Percentiles rank a stretch among this genome's conserved stretches.
These are phyloP conservation scores for Triops cancriformis DNA, from an alignment of 1,140 invertebrate species.

Conservation along the genomic window DNA sequence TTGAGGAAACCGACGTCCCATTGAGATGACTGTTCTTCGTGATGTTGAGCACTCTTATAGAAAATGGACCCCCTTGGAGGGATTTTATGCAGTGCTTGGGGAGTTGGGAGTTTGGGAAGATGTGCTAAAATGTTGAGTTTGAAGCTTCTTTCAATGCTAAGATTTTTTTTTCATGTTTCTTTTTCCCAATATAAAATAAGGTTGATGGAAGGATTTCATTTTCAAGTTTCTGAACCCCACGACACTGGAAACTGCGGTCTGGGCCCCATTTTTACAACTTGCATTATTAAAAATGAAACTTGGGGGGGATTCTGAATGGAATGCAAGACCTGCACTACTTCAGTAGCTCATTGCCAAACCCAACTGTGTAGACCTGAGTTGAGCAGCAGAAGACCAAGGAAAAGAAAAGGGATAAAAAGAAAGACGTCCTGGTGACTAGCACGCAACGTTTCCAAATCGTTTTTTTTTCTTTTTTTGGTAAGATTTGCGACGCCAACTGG, in stretches of 20 bases:
- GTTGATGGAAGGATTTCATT: no score
- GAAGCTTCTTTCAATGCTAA: background rate
- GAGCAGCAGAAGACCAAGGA: no score
- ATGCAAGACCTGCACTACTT: constrained; percentile 1
- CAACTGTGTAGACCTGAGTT: background rate
- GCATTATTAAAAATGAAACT: background rate
- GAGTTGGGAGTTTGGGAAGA: background rate
- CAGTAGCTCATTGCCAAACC: background rate
- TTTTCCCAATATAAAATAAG: background rate
- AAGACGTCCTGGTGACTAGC: background rate
- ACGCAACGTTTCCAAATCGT: background rate
- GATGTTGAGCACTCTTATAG: background rate
- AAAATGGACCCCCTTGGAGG: background rate
- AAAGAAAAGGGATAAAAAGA: background rate
- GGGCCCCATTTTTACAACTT: background rate
- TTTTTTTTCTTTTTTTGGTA: background rate
- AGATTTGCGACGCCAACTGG: background rate
- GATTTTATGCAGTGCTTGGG: background rate
- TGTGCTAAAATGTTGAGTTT: background rate
- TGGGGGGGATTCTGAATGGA: background rate
- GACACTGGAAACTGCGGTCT: background rate
- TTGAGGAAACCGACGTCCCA: background rate
- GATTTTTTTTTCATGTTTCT: background rate
- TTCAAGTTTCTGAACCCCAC: background rate
- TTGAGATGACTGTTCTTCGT: constrained; percentile 5